Evolutionary conservation across 2,888 invertebrate genomes (phyloP).

Genomic region (Magallana nippona): DNA sequence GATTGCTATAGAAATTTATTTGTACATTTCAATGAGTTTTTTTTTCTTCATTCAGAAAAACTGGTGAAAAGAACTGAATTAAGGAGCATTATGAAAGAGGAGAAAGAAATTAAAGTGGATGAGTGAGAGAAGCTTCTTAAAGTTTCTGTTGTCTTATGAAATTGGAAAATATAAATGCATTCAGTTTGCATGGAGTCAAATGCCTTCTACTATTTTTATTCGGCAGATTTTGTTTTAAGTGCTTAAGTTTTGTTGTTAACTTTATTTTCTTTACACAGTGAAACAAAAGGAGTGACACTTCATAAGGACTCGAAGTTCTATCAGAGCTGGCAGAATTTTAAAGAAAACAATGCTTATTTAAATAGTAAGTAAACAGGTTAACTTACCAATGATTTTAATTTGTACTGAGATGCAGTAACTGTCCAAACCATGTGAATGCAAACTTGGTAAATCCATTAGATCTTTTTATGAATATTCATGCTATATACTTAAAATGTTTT

Average conservation of each 20-base stretch:
- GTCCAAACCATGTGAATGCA: no score
- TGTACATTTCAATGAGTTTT: neutral
- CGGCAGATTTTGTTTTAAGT: neutral
- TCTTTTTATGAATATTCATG: no score
- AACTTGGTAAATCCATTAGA: no score
- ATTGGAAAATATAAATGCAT: no score
- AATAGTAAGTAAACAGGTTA: slow-evolving; percentile 84
- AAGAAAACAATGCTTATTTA: slow-evolving; percentile 97
- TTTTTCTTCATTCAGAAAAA: neutral
- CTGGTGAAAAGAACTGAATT: neutral
- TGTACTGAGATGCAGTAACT: no score
- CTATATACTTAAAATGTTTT: no score
- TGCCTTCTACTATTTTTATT: no score
- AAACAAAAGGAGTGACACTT: slow-evolving; percentile 93
- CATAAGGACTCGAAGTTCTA: slow-evolving; percentile 97
- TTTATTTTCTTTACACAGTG: slow-evolving; percentile 83
- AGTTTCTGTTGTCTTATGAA: neutral
- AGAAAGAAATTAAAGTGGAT: slow-evolving; percentile 22
- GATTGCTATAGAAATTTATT: neutral
- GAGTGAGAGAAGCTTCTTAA: neutral
- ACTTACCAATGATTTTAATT: no score
- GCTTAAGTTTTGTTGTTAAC: no score
- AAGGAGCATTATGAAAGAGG: slow-evolving; percentile 1
- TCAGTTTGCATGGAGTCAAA: neutral
- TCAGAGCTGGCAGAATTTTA: slow-evolving; percentile 98